Evolutionary conservation across 1,140 invertebrate genomes (phyloP).

Genomic region (Caenorhabditis briggsae): DNA sequence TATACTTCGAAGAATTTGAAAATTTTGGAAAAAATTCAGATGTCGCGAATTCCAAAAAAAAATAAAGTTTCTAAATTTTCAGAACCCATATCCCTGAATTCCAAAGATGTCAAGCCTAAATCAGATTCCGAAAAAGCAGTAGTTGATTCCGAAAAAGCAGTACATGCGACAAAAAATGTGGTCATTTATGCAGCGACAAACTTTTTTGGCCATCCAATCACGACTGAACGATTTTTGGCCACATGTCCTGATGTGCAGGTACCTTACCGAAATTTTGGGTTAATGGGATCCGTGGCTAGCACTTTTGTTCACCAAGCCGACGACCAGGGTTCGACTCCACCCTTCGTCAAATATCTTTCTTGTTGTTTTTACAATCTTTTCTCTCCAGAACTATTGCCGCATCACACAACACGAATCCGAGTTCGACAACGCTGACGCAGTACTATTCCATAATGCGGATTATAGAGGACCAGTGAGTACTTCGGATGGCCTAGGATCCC

Average conservation of each 20-base stretch:
- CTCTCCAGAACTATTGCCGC: slow-evolving; percentile 59
- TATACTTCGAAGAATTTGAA: too few species aligned
- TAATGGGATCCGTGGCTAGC: background rate
- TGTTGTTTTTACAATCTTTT: background rate
- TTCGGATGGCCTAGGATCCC: background rate
- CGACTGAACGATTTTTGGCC: slow-evolving; percentile 55
- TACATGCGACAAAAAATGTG: slow-evolving; percentile 25
- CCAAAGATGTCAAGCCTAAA: too few species aligned
- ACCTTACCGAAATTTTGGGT: background rate
- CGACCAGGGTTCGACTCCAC: too few species aligned
- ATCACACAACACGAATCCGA: slow-evolving; percentile 52
- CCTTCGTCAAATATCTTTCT: background rate
- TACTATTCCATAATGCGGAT: slow-evolving; percentile 66
- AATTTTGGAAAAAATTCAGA: too few species aligned
- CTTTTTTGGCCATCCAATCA: slow-evolving; percentile 61
- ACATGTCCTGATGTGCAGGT: slow-evolving; percentile 53
- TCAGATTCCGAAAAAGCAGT: too few species aligned
- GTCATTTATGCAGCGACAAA: slow-evolving; percentile 61
- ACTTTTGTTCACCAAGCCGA: background rate
- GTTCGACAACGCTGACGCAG: slow-evolving; percentile 56
- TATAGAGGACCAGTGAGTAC: slow-evolving; percentile 9
- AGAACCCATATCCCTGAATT: background rate
- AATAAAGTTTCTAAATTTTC: background rate
- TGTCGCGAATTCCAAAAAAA: too few species aligned
- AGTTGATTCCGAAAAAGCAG: too few species aligned